Base-by-base conservation (phyloP, 2,797 vertebrate genomes). In the Myoxocephalus aenaeus region DNA sequence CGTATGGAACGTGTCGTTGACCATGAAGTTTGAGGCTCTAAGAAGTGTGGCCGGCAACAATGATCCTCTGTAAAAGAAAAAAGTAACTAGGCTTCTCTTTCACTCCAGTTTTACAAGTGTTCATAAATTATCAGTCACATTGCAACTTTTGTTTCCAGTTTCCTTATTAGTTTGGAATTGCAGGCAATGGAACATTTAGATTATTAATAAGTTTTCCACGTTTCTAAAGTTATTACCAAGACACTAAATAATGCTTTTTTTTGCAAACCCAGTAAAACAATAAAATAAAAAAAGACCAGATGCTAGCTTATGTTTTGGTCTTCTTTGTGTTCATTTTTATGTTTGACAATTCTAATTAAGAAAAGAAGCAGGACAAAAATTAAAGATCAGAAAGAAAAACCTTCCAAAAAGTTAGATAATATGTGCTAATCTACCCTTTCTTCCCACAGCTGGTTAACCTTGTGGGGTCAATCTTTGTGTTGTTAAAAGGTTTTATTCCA, bases 101-200 rank as follows among this genome's bases (percentile, higher is more conserved):
- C 56, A 87, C 36, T 79, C 34, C 20, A 48, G 54, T 87, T 90
- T 90, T 83, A 86, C 75, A 79, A 86, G 75, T 42, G 42, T 89
- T 80, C 40, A 57, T 86, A 77, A 88, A 90, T 82, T 27, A 83
- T 83, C 66, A 83, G 76, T 87, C 84, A 84, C 64, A 70, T 67
- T 59, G 5, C 38, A 5, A 69, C 62, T 80, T 86, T 80, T 57
- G 65, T 81, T 86, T 78, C 64, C 76, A 85, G 27, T 89, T 92
- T 91, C 80, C 80, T 83, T 86, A 78, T 87, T 90, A 83, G 65
- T 72, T 82, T 46, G 65, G 62, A 92, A 75, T 48, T 68, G 27
- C 81, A 86, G 79, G 75, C 79, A 20, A 73, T 75, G 77, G 81
- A 80, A 84, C 51, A 79, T 25, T 36, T 46, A 14, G 46, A 56